Base-by-base conservation (phyloP, 2,888 invertebrate species). In the Sarcophaga variegata region DNA sequence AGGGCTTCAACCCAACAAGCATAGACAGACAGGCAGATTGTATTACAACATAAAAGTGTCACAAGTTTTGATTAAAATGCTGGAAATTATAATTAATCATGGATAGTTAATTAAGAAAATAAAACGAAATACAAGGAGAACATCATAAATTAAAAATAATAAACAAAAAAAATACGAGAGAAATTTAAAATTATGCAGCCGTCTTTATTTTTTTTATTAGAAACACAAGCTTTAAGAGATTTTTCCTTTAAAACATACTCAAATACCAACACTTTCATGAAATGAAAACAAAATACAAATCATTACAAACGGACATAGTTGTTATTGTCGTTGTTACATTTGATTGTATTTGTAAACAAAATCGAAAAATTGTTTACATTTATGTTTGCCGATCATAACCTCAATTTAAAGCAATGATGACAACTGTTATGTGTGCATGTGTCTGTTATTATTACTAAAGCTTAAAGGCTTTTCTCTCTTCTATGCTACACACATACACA, bases 31-130 rank as follows among this genome's bases (percentile, higher is more conserved):
- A 37, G 8, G 37, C 37, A 37, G 37, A 37, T 37, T 70, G 27
- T 37, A 27, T 60, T 60, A 60, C 59, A 86, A 86, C 88, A 90
- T 90, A 90, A 90, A 91, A 90, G 88, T 89, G 90, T 90, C 91
- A 91, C 88, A 90, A 90, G 88, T 90, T 89, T 88, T 67, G 70
- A 81, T 69, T 76, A 80, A 76, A 80, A 62, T 75, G 88, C 88
- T 90, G 90, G 89, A 88, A 91, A 90, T 59, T 37, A 75, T 49
- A 78, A 78, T 81, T 81, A 81, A 81, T 81, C 81, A 78, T 74
- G 59, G 69, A 64, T 63, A 17, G 20, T 17, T 72, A 54, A 85
- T 37, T 37, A 37, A 37, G 37, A 37, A 37, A 37, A 37, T 37
- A 37, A 37, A 8, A 2, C 0, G 2, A 37, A 10, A 37, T 37